Conservation (phyloP, 2,113 vertebrate genomes). For the Harpagus bidentatus region DNA sequence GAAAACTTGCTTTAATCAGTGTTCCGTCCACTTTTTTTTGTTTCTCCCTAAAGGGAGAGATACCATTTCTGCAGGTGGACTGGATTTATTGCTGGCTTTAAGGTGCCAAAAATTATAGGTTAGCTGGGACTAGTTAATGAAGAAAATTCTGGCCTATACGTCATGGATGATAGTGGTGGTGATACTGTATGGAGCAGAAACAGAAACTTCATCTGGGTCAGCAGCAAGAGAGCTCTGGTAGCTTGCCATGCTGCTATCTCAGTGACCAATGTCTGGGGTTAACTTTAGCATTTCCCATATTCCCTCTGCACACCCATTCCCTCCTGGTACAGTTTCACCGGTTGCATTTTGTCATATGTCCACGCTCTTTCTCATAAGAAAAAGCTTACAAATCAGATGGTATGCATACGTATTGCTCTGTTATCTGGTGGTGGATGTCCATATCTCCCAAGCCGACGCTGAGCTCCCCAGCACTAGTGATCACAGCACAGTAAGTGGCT, state of each 20-base stretch:
- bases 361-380: not conserved
- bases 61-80: not conserved
- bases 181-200: not conserved
- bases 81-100: not conserved
- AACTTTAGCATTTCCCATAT: not conserved
- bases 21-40: not conserved
- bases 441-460: constrained; percentile 87
- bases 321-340: not conserved
- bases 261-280: not conserved
- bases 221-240: not conserved
- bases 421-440: constrained; percentile 87
- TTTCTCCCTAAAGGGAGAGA: not conserved
- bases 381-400: not conserved
- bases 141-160: not conserved
- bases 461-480: constrained; percentile 78
- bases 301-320: not conserved
- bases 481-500: constrained; percentile 71
- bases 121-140: not conserved
- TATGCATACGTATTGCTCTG: constrained; percentile 77
- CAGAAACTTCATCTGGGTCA: not conserved
- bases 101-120: not conserved
- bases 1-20: not conserved
- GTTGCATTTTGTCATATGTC: not conserved
- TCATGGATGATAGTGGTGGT: not conserved
- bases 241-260: not conserved